Evolutionary conservation across 2,113 vertebrate species (phyloP).

Genomic region (Antechinus flavipes): DNA sequence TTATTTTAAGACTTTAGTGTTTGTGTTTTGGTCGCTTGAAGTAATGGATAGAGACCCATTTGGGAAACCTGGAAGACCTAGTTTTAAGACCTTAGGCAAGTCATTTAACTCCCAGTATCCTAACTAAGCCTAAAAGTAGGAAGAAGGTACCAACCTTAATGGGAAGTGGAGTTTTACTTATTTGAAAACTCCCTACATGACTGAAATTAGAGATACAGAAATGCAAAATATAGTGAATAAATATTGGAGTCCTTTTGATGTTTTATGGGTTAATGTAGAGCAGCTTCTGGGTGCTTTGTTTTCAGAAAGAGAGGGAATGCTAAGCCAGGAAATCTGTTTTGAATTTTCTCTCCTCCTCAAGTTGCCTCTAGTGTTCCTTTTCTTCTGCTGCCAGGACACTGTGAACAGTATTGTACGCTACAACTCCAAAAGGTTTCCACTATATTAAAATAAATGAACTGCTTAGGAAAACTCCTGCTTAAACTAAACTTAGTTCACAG

Average conservation of each 20-base stretch:
- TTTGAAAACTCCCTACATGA: neutral
- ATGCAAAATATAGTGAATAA: neutral
- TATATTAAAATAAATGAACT: constrained; percentile 82
- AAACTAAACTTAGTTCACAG: constrained; percentile 79
- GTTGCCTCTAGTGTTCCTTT: constrained; percentile 50
- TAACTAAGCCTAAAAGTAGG: neutral
- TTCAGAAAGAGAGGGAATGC: neutral
- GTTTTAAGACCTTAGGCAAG: neutral
- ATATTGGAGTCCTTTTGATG: neutral
- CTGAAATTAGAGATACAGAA: neutral
- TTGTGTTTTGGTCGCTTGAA: neutral
- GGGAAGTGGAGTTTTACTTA: neutral
- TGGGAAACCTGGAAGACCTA: neutral
- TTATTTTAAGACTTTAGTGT: neutral
- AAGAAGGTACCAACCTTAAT: neutral
- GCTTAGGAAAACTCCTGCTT: constrained; percentile 77
- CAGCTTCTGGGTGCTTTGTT: neutral
- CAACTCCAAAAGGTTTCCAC: constrained; percentile 61
- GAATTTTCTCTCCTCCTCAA: neutral
- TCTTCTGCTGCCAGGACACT: constrained; percentile 45
- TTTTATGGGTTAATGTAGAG: neutral
- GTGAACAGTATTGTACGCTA: constrained; percentile 60
- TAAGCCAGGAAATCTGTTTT: neutral
- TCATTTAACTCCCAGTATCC: neutral
- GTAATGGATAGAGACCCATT: neutral